Conservation (phyloP, 2,888 invertebrate genomes). For the Sacculina carcini region DNA sequence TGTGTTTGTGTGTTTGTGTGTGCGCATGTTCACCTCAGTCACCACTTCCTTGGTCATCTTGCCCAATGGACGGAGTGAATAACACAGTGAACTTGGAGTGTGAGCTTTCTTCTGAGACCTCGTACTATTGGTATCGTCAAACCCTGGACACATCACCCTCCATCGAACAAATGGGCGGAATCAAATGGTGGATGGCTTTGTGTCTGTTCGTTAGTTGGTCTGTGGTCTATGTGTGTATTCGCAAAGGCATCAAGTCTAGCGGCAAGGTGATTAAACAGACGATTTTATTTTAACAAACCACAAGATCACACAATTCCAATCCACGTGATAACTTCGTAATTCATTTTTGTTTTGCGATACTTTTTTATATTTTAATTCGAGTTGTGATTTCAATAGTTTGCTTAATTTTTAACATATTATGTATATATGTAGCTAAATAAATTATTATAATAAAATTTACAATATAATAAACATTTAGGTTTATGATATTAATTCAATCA, state of each 20-base stretch:
- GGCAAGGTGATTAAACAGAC: constrained; percentile 50
- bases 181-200: constrained; percentile 75
- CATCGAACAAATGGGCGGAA: constrained; percentile 54
- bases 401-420: too few species aligned
- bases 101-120: constrained; percentile 53
- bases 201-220: constrained; percentile 67
- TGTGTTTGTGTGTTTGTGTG: too few species aligned
- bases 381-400: too few species aligned
- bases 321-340: background rate
- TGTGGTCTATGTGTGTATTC: constrained; percentile 73
- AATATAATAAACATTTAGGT: too few species aligned
- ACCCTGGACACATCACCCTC: constrained; percentile 63
- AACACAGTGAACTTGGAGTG: constrained; percentile 38
- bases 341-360: background rate
- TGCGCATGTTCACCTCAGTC: constrained; percentile 31
- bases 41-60: constrained; percentile 56
- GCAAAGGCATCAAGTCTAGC: constrained; percentile 69
- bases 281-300: too few species aligned
- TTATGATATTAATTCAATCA: too few species aligned
- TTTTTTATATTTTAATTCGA: too few species aligned
- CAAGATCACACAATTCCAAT: too few species aligned
- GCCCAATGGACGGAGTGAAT: constrained; percentile 34
- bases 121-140: constrained; percentile 73
- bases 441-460: too few species aligned
- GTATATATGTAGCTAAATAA: too few species aligned